Percentiles rank a stretch among this genome's conserved stretches.
phyloP scores from a whole-genome alignment of 2,113 vertebrate genomes.

The Oryzias javanicus region DNA sequence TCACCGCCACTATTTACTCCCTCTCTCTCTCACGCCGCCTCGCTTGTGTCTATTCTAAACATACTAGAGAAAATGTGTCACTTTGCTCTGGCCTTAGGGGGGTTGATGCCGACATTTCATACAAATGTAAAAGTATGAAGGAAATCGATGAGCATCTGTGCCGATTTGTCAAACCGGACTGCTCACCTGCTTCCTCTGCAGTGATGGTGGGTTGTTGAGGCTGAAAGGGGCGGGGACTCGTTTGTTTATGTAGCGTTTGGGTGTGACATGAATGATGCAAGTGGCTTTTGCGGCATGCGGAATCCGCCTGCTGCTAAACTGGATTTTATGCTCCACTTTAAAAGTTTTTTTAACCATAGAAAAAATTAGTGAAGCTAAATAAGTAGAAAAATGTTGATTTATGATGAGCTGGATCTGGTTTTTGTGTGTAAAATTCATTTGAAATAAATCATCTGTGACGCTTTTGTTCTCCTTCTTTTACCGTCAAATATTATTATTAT shows the following conservation, averaged over 20 bases:
- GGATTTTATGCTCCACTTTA: neutral
- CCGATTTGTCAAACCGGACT: too few species aligned
- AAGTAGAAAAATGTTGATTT: conserved; percentile 2
- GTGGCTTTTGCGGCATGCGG: conserved; percentile 23
- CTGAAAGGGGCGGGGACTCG: conserved; percentile 23
- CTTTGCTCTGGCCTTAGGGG: neutral
- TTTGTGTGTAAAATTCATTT: too few species aligned
- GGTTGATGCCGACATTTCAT: neutral
- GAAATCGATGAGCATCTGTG: too few species aligned
- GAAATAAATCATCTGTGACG: neutral
- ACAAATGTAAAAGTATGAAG: too few species aligned
- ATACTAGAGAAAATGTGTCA: neutral
- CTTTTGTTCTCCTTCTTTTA: neutral
- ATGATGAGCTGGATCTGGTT: too few species aligned
- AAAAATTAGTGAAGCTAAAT: neutral
- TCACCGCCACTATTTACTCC: neutral
- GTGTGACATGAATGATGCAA: conserved; percentile 16
- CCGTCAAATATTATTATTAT: neutral
- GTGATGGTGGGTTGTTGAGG: too few species aligned
- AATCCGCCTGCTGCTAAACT: conserved; percentile 45
- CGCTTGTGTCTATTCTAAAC: conserved; percentile 8
- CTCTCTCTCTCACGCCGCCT: neutral
- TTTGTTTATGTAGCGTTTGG: conserved; percentile 40
- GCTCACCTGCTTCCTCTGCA: too few species aligned
- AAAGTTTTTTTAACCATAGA: conserved; percentile 19